Evolutionary conservation across 2,888 invertebrate genomes (phyloP), one percentile per base, ranked within the genome.

Genomic region (Eremobia ochroleuca): DNA sequence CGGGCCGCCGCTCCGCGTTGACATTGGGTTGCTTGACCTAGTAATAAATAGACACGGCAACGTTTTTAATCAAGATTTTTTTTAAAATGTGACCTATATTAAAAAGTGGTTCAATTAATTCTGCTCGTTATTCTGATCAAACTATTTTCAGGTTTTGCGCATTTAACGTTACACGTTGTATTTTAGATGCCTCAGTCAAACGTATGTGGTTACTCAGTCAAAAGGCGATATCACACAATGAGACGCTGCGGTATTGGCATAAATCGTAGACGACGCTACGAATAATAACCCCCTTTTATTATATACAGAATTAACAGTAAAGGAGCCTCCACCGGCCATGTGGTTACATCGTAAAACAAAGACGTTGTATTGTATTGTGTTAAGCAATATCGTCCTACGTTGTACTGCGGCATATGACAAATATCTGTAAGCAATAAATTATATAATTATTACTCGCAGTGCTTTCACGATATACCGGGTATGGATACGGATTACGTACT

Each of bases 261-360:
- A 73, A 43, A n/a, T 5, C 55, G 40, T 34, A 46, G 58, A 43
- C 34, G 43, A 46, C 13, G 73, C 59, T 73, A 74, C 25, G 74
- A 74, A 37, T 59, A 46, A 73, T 73, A 8, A 8, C 25, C 21
- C 37, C 28, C 4, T 46, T 49, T 18, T n/a, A 52, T 9, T 75
- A 43, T 37, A 31, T 43, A 2, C 31, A 52, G 31, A 62, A 11
- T 75, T 49, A 31, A 75, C 49, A 62, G 40, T 74, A 52, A 40
- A 43, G 31, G 34, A 52, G 28, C 25, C 0, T 25, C 18, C 31
- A n/a, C 9, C 25, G 11, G 28, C 34, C 55, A 67, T 49, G 55
- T 74, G 66, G 66, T 81, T 46, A 62, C 55, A 74, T 74, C 58
- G 64, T 68, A 79, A 81, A 65, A 68, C 64, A 52, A 74, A 58